Percentiles rank a stretch among this genome's conserved stretches.
Conservation (phyloP, 1,140 invertebrate genomes). For the Bombus fervidus region DNA sequence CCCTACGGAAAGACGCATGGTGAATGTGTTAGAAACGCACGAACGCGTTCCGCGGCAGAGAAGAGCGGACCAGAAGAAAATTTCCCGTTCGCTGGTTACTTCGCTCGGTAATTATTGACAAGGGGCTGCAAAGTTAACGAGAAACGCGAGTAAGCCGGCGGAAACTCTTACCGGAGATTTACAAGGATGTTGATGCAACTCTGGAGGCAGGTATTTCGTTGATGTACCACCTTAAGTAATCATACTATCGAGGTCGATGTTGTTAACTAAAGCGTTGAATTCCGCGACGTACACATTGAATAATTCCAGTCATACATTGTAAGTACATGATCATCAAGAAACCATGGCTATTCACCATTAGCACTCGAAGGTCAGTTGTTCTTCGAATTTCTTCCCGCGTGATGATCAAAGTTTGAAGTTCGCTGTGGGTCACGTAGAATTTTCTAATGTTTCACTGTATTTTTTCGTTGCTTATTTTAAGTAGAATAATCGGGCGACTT, state of each 20-base stretch:
- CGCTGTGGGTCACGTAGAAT: background rate
- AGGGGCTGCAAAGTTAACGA: conserved; percentile 33
- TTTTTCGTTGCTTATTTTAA: background rate
- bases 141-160: background rate
- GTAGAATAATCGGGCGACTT: too few relatives aligned
- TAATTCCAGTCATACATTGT: conserved; percentile 34
- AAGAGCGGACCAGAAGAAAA: background rate
- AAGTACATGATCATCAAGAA: background rate
- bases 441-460: background rate
- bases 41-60: background rate
- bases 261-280: conserved; percentile 14
- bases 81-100: background rate
- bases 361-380: background rate
- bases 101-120: conserved; percentile 20
- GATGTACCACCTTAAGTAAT: conserved; percentile 29
- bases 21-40: background rate
- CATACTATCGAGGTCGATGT: conserved; percentile 20
- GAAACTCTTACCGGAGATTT: conserved; percentile 27
- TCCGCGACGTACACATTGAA: conserved; percentile 16
- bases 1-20: too few relatives aligned
- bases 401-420: background rate
- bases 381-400: background rate
- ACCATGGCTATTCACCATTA: background rate
- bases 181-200: conserved; percentile 24
- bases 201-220: background rate